A percentile compares a stretch with the other conserved stretches of the same genome.
phyloP scores from a whole-genome alignment of 2,797 vertebrate species.

The Phaenicophaeus curvirostris region DNA sequence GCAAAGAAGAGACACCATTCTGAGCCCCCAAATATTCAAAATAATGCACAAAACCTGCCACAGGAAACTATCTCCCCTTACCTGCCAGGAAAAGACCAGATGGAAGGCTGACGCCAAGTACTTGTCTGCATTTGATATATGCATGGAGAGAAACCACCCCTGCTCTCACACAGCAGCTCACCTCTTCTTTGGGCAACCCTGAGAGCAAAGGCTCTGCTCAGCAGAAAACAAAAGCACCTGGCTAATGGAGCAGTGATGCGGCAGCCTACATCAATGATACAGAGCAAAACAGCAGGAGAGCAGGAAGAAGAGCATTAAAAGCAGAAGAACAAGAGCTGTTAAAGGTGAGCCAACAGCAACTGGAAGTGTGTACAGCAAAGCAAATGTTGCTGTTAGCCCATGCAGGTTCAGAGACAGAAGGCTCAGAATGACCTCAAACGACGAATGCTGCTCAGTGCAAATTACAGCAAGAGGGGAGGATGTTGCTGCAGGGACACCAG shows the following conservation, averaged over 20 bases:
- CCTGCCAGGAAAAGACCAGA: not conserved
- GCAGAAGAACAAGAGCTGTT: not conserved
- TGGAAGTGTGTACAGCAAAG: not conserved
- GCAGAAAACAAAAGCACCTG: not conserved
- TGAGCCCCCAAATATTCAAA: not conserved
- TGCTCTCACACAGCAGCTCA: not conserved
- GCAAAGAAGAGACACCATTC: not conserved
- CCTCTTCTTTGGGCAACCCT: not conserved
- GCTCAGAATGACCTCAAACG: fast-evolving
- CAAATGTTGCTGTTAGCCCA: not conserved
- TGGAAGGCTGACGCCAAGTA: not conserved
- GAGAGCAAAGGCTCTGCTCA: not conserved
- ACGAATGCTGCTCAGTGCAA: not conserved
- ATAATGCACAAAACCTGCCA: not conserved
- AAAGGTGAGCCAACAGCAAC: not conserved
- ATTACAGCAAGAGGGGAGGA: not conserved
- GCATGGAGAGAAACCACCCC: fast-evolving
- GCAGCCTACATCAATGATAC: not conserved
- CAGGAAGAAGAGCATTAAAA: not conserved
- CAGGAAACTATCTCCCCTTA: not conserved
- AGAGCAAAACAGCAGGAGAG: not conserved
- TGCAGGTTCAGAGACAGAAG: not conserved
- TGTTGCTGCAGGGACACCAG: not conserved
- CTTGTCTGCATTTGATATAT: fast-evolving
- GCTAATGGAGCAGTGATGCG: not conserved